Conservation (phyloP, 2,797 vertebrate genomes). For the Orientallactaga sibirica region DNA sequence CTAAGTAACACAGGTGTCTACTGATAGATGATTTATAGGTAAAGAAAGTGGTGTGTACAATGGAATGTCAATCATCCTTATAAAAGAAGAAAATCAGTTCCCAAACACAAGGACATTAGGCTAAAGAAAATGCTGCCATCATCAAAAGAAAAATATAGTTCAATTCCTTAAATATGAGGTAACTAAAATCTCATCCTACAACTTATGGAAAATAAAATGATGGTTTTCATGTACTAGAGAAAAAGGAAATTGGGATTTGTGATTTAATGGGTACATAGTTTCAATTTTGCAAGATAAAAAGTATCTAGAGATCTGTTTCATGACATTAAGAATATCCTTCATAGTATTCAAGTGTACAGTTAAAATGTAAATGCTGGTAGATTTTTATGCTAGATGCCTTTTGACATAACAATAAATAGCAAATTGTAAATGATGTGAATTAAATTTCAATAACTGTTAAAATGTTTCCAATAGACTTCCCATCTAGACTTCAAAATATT, state of each 20-base stretch:
- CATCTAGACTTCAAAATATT: not conserved
- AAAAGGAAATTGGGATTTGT: not conserved
- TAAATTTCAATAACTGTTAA: not conserved
- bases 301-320: not conserved
- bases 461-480: not conserved
- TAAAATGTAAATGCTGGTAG: not conserved
- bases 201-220: not conserved
- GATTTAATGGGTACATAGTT: not conserved
- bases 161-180: not conserved
- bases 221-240: not conserved
- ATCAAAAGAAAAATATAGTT: not conserved
- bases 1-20: not conserved
- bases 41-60: not conserved
- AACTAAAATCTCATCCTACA: not conserved
- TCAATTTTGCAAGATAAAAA: not conserved
- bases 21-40: not conserved
- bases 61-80: too few species aligned
- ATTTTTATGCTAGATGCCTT: not conserved
- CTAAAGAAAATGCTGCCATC: not conserved
- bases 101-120: not conserved
- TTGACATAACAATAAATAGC: not conserved
- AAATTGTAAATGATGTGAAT: not conserved
- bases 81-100: not conserved
- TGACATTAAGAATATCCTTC: not conserved
- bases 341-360: not conserved